Evolutionary conservation across 2,888 invertebrate species (phyloP), one percentile per base, ranked within the genome.

Genomic region (Rhimphoctona megacephalus): DNA sequence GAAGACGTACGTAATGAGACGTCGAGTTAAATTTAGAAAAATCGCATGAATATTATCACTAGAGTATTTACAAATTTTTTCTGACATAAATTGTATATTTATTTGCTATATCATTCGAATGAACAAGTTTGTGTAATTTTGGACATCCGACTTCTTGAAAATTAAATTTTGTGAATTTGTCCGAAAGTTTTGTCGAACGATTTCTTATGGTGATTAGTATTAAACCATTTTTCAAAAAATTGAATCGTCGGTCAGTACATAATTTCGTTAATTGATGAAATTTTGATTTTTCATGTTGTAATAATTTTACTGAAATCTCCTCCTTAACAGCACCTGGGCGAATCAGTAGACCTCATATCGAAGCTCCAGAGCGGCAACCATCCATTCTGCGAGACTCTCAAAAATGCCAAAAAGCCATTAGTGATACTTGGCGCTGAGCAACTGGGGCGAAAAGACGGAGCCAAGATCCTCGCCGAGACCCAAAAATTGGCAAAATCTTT

Each of bases 361-460:
- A 96, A 98, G 82, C 95, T 99, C 39, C 96, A 96, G 9, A 95
- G 95, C 87, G 98, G 97, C 19, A 95, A 95, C 19, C 96, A 99
- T 95, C 94, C 96, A 89, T 96, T 98, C 94, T 93, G 96, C 90
- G 96, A 96, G 92, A 96, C 96, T 81, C 94, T 99, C 89, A 95
- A 96, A 91, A 93, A 95, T 4, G 99, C 99, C 19, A 97, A 98
- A 94, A 96, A 97, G 83, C 99, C 99, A 5, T 94, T 99, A 83
- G 97, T 99, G 66, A 97, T 99, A 89, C 95, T 99, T 49, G 99
- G 99, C 25, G 97, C 98, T 5, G 97, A 98, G 89, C 96, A 97
- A 84, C 95, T 99, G 46, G 96, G 97, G 92, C 95, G 98, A 6
- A 90, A 96, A 3, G 98, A 98, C 92, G 98, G 98, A 4, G 96